Evolutionary conservation across 1,140 invertebrate species (phyloP).

Genomic region (Ylistrum balloti): DNA sequence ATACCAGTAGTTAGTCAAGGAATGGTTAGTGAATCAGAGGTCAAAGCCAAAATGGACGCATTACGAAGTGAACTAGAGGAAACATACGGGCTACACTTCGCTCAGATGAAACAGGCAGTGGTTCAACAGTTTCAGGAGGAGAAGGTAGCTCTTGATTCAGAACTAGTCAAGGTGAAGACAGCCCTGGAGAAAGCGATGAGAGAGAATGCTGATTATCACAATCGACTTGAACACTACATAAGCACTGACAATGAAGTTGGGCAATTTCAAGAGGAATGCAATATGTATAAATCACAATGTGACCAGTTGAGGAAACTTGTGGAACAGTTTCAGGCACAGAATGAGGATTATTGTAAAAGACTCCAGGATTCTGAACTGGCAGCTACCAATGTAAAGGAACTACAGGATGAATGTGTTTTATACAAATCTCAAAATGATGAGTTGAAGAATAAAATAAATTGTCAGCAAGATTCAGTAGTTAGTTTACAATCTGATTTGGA

Average conservation of each 20-base stretch:
- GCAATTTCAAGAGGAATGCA: not conserved
- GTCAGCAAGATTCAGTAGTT: constrained; percentile 68
- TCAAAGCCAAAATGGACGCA: constrained; percentile 44
- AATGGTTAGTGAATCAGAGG: not conserved
- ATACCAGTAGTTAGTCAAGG: not conserved
- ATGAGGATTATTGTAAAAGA: constrained; percentile 38
- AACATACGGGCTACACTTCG: constrained; percentile 57
- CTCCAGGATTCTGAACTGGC: not conserved
- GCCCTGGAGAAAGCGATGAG: not conserved
- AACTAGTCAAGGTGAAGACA: constrained; percentile 37
- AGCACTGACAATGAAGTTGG: not conserved
- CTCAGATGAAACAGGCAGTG: constrained; percentile 57
- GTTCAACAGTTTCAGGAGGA: constrained; percentile 45
- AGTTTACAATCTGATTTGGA: constrained; percentile 64
- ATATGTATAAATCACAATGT: not conserved
- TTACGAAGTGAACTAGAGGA: constrained; percentile 56
- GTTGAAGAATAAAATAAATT: constrained; percentile 70
- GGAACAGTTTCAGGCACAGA: not conserved
- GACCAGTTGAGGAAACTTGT: not conserved
- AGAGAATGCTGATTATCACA: not conserved
- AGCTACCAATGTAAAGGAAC: not conserved
- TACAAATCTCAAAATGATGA: constrained; percentile 68
- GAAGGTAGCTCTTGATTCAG: constrained; percentile 18
- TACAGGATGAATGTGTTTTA: constrained; percentile 65
- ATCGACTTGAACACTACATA: not conserved